Base-by-base conservation (phyloP, 1,140 invertebrate species). In the Lepidurus packardi region DNA sequence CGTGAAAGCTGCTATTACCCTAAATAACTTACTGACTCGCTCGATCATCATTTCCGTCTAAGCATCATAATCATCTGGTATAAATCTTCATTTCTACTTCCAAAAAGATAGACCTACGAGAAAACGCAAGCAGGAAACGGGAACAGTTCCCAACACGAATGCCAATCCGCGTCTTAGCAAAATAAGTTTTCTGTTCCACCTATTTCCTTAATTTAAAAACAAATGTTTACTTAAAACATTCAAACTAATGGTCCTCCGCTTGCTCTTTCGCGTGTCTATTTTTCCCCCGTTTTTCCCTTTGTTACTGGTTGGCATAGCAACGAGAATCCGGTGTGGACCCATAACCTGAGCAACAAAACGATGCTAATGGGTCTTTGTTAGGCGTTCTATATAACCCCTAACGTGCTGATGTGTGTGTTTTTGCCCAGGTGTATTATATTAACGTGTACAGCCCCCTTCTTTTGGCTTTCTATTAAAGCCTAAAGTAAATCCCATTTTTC, bases 341-440 rank as follows among this genome's bases (percentile, higher is more conserved):
- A 65, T 65, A 65, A 65, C 53, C 53, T 65, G 53, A 65, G 53
- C 53, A 65, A 65, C 53, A 65, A 65, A 65, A 65, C 53, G 53
- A 65, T 65, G 53, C 53, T 65, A 65, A 65, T 65, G 53, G 53
- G 53, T 65, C 53, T 65, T 11, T 65, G 53, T 65, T 65, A 21
- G 53, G 21, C 53, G 21, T 65, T 7, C 53, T 65, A 65, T 65
- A 65, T 65, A 65, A n/a, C 53, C 21, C 53, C 21, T 65, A 21
- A 16, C 53, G 53, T 65, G 53, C 53, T 65, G 9, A n/a, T 65
- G 53, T 21, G 21, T 65, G 53, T 65, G 13, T 65, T 9, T 65
- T 65, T 65, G 16, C 2, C n/a, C 53, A 65, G 53, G 53, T 65
- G 21, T 21, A 13, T 65, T 21, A 65, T 13, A 65, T 65, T 65